These are phyloP conservation scores for Eupithecia inturbata DNA, from an alignment of 2,888 invertebrate genomes.

Conservation along the genomic window DNA sequence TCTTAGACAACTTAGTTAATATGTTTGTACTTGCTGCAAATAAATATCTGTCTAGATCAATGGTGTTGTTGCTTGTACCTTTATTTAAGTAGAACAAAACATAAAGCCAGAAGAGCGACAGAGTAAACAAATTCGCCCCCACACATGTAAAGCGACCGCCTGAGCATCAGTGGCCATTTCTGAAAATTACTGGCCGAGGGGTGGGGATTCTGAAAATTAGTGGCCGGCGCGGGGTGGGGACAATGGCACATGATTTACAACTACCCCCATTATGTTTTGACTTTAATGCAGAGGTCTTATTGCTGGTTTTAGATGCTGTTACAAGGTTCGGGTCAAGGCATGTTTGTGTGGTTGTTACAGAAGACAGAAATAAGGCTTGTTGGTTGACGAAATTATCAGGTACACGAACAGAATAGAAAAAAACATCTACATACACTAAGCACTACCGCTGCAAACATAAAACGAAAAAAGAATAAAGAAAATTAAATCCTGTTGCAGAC, in stretches of 20 bases:
- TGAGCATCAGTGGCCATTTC: conserved; percentile 77
- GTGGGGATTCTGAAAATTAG: conserved; percentile 33
- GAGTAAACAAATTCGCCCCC: conserved; percentile 15
- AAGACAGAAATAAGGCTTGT: background rate
- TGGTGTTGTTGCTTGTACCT: background rate
- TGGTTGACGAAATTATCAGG: background rate
- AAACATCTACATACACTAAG: background rate
- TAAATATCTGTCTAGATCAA: background rate
- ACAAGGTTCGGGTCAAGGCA: conserved; percentile 3
- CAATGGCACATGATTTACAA: conserved; percentile 85
- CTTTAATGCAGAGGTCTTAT: conserved; percentile 80
- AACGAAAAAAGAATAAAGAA: background rate
- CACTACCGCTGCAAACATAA: background rate
- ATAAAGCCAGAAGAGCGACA: background rate
- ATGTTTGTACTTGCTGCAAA: too few relatives aligned
- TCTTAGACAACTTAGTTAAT: too few relatives aligned
- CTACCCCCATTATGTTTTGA: conserved; percentile 86
- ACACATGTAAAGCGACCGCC: conserved; percentile 63
- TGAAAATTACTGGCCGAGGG: conserved; percentile 79
- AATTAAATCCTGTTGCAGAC: background rate
- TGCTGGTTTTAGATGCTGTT: conserved; percentile 9
- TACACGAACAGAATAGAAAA: background rate
- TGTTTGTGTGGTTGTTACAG: background rate
- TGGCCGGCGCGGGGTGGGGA: conserved; percentile 36
- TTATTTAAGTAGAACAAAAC: background rate